Conservation (phyloP, 2,888 invertebrate species). For the Julus scanicus region DNA sequence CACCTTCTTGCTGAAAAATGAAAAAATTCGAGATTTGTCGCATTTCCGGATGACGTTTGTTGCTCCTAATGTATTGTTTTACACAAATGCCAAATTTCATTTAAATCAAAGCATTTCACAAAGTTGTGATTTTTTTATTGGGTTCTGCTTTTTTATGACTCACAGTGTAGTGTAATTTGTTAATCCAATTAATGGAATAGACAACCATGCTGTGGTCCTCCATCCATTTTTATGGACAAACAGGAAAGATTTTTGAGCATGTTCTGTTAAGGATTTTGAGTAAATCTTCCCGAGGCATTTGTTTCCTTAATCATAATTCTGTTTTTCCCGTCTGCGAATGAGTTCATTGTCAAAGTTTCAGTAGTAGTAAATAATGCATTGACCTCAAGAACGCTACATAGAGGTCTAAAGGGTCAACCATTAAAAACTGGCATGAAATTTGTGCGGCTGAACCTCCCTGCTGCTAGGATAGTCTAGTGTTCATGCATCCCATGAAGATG, state of each 20-base stretch:
- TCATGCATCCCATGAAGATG: slow-evolving; percentile 11
- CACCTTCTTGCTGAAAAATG: too few relatives aligned
- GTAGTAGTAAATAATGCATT: background rate
- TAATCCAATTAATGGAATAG: too few relatives aligned
- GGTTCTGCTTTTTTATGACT: too few relatives aligned
- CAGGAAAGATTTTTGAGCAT: background rate
- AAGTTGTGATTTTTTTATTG: too few relatives aligned
- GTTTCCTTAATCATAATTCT: background rate
- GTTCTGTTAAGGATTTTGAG: background rate
- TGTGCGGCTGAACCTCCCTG: background rate
- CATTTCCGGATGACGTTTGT: too few relatives aligned
- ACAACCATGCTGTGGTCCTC: background rate
- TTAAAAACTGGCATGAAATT: background rate
- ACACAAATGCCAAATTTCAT: too few relatives aligned
- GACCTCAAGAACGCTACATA: background rate
- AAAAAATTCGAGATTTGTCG: too few relatives aligned
- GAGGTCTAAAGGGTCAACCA: slow-evolving; percentile 28
- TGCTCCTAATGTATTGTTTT: too few relatives aligned
- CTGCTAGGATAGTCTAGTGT: background rate
- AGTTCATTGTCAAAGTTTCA: background rate
- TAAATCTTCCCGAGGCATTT: background rate
- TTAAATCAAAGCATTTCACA: too few relatives aligned
- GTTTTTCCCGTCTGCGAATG: background rate
- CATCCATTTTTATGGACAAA: background rate
- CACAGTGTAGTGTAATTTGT: too few relatives aligned